Conservation (phyloP, 2,888 invertebrate genomes). For the Stenodema calcarata region DNA sequence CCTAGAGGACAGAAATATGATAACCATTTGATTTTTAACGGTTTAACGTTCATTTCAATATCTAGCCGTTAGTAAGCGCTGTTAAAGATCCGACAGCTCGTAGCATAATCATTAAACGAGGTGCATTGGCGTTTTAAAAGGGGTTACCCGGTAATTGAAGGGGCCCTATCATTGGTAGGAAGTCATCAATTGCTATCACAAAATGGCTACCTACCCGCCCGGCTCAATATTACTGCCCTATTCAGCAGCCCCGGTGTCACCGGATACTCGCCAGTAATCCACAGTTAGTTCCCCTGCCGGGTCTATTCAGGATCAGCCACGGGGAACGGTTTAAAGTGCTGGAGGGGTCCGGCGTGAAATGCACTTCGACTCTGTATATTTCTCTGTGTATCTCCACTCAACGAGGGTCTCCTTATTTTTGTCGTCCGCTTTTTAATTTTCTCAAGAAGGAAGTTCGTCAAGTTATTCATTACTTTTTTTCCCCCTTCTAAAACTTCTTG, state of each 20-base stretch:
- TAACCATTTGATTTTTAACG: too few species aligned
- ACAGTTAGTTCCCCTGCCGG: neutral
- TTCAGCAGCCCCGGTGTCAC: slow-evolving; percentile 24
- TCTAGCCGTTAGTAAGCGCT: too few species aligned
- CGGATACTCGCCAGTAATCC: slow-evolving; percentile 24
- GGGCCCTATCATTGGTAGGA: slow-evolving; percentile 40
- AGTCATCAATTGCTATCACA: slow-evolving; percentile 43
- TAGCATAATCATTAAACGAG: slow-evolving; percentile 17
- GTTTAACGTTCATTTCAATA: too few species aligned
- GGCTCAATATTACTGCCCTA: slow-evolving; percentile 26
- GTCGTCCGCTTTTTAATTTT: neutral
- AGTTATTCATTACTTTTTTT: neutral
- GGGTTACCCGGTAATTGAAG: slow-evolving; percentile 34
- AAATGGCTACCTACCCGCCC: slow-evolving; percentile 28
- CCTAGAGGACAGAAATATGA: too few species aligned
- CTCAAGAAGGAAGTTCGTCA: neutral
- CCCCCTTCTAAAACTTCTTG: neutral
- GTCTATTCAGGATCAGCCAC: slow-evolving; percentile 17
- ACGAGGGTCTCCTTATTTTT: neutral
- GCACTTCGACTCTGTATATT: neutral
- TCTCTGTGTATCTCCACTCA: neutral
- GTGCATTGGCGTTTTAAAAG: slow-evolving; percentile 9
- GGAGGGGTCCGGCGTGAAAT: neutral
- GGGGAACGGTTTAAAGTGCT: neutral
- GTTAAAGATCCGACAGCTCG: too few species aligned